phyloP scores from a whole-genome alignment of 2,797 vertebrate species.

The Antennarius maculatus region DNA sequence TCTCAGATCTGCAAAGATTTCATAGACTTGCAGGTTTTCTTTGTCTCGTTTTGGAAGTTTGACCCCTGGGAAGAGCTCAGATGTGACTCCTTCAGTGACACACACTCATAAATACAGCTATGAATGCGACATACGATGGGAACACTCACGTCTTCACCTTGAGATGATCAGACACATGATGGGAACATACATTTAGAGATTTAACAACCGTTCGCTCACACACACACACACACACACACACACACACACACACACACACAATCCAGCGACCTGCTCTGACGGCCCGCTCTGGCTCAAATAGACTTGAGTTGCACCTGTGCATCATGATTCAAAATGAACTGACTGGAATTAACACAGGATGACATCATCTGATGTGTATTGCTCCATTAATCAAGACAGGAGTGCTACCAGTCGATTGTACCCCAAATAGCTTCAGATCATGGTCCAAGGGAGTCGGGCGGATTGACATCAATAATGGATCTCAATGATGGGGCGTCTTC shows the following conservation, averaged over 20 bases:
- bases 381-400: constrained; percentile 36
- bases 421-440: constrained; percentile 92
- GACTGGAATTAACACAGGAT: constrained; percentile 40
- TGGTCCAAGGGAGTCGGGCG: constrained; percentile 91
- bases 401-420: constrained; percentile 59
- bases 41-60: constrained; percentile 89
- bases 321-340: constrained; percentile 20
- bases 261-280: constrained; percentile 13
- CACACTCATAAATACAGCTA: neutral
- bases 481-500: constrained; percentile 90
- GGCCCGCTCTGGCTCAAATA: constrained; percentile 29
- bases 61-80: constrained; percentile 92
- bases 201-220: neutral
- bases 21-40: constrained; percentile 91
- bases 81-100: constrained; percentile 79
- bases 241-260: neutral
- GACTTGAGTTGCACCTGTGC: constrained; percentile 25
- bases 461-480: constrained; percentile 92
- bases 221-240: too few species aligned
- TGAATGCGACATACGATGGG: neutral
- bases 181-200: neutral
- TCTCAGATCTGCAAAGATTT: constrained; percentile 82
- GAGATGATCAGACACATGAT: constrained; percentile 3
- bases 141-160: constrained; percentile 8
- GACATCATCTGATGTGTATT: constrained; percentile 36